These are phyloP conservation scores for Pseudotriccus pelzelni DNA, from an alignment of 2,797 vertebrate genomes.

Conservation along the genomic window DNA sequence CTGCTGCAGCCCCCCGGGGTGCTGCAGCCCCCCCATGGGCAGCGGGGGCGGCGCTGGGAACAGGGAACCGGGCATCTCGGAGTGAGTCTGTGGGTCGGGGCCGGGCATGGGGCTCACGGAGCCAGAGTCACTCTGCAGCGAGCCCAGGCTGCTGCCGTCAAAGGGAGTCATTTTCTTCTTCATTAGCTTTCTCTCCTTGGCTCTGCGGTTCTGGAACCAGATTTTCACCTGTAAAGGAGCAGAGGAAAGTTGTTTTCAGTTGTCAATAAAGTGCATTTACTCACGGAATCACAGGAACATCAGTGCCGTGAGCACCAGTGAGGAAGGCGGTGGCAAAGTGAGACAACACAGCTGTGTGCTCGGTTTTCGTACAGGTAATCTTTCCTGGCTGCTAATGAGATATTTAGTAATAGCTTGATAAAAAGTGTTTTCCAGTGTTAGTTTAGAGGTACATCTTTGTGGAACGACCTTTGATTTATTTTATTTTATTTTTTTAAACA, in stretches of 20 bases:
- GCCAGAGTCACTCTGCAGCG: constrained; percentile 91
- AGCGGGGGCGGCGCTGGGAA: constrained; percentile 77
- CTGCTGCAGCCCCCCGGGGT: constrained; percentile 86
- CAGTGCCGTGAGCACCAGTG: neutral
- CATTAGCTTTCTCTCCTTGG: constrained; percentile 91
- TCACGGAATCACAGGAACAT: neutral
- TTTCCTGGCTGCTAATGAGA: neutral
- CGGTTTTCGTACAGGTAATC: neutral
- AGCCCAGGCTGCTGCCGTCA: constrained; percentile 84
- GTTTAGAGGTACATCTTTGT: neutral
- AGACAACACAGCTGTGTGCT: neutral
- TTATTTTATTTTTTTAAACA: neutral
- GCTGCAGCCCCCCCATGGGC: constrained; percentile 82
- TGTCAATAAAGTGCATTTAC: neutral
- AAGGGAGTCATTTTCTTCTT: constrained; percentile 94
- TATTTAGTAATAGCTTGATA: neutral
- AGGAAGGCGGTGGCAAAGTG: neutral
- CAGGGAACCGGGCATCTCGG: constrained; percentile 83
- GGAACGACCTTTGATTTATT: neutral
- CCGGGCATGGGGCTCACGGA: constrained; percentile 88
- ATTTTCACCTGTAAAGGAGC: constrained; percentile 86
- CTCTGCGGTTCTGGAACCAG: constrained; percentile 95
- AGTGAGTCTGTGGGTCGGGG: constrained; percentile 83
- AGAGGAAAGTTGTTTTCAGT: neutral
- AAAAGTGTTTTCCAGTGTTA: neutral